phyloP scores from a whole-genome alignment of 2,113 vertebrate genomes.

The Oryzias curvinotus region DNA sequence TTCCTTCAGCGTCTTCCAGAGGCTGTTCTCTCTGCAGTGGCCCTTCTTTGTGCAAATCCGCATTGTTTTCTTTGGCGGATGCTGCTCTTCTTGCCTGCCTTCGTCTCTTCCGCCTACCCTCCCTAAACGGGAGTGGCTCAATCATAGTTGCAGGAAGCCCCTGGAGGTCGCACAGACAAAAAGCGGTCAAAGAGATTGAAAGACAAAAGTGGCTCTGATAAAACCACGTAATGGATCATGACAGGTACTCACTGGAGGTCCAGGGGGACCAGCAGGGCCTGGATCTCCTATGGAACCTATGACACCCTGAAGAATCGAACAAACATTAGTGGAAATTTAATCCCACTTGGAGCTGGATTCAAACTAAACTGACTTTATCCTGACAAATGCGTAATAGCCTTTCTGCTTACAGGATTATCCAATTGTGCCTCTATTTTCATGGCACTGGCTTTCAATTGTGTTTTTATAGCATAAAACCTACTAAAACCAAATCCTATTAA shows the following conservation, averaged over 20 bases:
- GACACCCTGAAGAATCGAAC: conserved; percentile 71
- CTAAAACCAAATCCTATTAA: conserved; percentile 65
- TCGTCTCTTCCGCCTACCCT: conserved; percentile 71
- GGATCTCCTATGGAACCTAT: conserved; percentile 80
- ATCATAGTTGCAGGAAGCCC: conserved; percentile 77
- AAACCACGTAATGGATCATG: conserved; percentile 9
- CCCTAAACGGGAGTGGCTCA: conserved; percentile 73
- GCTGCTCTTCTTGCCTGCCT: conserved; percentile 50
- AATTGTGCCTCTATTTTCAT: conserved; percentile 56
- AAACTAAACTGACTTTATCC: conserved; percentile 30
- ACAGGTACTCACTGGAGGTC: conserved; percentile 79
- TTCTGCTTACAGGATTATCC: conserved; percentile 65
- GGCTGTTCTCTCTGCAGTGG: conserved; percentile 62
- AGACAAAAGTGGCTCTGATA: conserved; percentile 1
- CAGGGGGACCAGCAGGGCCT: conserved; percentile 78
- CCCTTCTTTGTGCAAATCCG: conserved; percentile 51
- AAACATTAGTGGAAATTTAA: conserved; percentile 44
- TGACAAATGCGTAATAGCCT: conserved; percentile 37
- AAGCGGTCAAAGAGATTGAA: conserved; percentile 1
- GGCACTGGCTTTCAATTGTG: conserved; percentile 50
- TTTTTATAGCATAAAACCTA: conserved; percentile 55
- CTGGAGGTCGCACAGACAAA: conserved; percentile 59
- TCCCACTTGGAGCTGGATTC: conserved; percentile 43
- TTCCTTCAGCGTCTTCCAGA: conserved; percentile 74
- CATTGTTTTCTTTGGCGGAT: conserved; percentile 45